phyloP scores from a whole-genome alignment of 2,797 vertebrate genomes.

The Molossus molossus region DNA sequence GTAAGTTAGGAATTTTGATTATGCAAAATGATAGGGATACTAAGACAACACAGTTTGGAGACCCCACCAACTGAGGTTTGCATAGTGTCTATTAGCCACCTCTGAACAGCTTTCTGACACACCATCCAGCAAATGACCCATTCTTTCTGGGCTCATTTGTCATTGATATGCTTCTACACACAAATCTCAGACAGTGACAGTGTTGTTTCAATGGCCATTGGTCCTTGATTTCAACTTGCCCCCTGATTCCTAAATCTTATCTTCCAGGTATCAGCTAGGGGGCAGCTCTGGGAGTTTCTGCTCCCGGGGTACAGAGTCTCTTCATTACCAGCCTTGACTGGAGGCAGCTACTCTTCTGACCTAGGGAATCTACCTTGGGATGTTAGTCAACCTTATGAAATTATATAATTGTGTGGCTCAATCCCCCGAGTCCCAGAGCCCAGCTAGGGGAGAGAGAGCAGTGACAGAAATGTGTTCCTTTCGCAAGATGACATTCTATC shows the following conservation, averaged over 20 bases:
- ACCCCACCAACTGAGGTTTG: not conserved
- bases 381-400: slow-evolving; percentile 28
- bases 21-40: slow-evolving; percentile 12
- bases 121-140: not conserved
- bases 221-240: slow-evolving; percentile 44
- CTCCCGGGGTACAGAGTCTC: too few relatives aligned
- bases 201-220: not conserved
- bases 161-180: not conserved
- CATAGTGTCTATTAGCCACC: not conserved
- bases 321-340: not conserved
- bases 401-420: not conserved
- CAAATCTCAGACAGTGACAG: not conserved
- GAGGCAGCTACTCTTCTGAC: not conserved
- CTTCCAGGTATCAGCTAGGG: not conserved
- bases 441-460: not conserved
- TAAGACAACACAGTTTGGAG: not conserved
- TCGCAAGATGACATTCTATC: not conserved
- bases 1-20: slow-evolving; percentile 6
- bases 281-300: not conserved
- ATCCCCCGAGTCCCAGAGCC: not conserved
- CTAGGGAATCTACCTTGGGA: not conserved
- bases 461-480: not conserved
- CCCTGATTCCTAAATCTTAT: slow-evolving; percentile 13
- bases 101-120: slow-evolving; percentile 25
- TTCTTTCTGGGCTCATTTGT: not conserved